Conservation (phyloP, 2,113 vertebrate species). For the Nibea coibor region DNA sequence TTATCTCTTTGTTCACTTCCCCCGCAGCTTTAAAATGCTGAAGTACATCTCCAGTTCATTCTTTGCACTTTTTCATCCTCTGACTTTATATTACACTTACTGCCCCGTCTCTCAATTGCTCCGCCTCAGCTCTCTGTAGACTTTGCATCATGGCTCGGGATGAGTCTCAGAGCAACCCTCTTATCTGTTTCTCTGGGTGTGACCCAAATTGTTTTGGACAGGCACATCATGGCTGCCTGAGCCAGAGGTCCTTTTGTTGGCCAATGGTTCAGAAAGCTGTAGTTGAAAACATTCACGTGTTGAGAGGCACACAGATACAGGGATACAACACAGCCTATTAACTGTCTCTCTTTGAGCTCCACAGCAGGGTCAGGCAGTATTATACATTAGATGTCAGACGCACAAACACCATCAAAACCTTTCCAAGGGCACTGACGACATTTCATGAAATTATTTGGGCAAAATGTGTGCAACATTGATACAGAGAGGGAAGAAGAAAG, state of each 20-base stretch:
- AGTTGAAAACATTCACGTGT: constrained; percentile 30
- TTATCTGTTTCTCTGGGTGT: constrained; percentile 40
- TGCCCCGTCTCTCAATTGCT: neutral
- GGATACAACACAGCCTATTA: constrained; percentile 15
- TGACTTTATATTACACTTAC: constrained; percentile 32
- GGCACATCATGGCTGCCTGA: constrained; percentile 30
- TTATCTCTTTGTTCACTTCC: constrained; percentile 27
- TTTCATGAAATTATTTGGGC: neutral
- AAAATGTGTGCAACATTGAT: neutral
- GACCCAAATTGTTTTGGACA: constrained; percentile 64
- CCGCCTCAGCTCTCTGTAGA: constrained; percentile 28
- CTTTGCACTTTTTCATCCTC: constrained; percentile 32
- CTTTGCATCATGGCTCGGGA: constrained; percentile 29
- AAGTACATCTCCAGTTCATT: constrained; percentile 29
- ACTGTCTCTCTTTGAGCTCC: constrained; percentile 7
- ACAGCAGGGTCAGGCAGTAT: constrained; percentile 22
- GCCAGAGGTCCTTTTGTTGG: constrained; percentile 54
- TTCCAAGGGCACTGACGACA: constrained; percentile 1
- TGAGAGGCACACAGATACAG: constrained; percentile 17
- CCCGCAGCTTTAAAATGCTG: constrained; percentile 26
- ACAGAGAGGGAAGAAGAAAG: constrained; percentile 2
- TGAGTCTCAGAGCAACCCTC: constrained; percentile 30
- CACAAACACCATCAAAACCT: constrained; percentile 28
- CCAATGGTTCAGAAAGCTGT: constrained; percentile 48
- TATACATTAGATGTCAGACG: constrained; percentile 10